Percentiles rank a stretch among this genome's conserved stretches.
These are phyloP conservation scores for Perognathus longimembris DNA, from an alignment of 2,113 vertebrate genomes.

Conservation along the genomic window DNA sequence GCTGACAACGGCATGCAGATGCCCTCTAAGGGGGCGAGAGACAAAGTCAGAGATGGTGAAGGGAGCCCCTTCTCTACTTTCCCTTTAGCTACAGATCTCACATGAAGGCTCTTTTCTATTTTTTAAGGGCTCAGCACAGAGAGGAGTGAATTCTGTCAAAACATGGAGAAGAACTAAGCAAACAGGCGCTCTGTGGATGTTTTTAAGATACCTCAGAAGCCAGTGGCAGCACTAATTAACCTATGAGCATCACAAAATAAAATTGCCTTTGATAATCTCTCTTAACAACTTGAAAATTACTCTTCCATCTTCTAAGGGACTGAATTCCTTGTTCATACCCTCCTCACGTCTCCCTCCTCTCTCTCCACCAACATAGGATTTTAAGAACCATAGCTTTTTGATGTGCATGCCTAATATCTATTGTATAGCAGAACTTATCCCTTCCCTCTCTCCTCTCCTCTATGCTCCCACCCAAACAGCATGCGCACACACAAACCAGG, in stretches of 20 bases:
- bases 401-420: not conserved
- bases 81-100: not conserved
- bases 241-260: not conserved
- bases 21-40: not conserved
- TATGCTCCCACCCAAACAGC: not conserved
- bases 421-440: not conserved
- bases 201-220: not conserved
- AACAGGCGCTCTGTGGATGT: not conserved
- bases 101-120: constrained; percentile 23
- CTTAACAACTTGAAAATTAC: constrained; percentile 46
- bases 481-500: not conserved
- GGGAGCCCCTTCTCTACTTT: not conserved
- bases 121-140: not conserved
- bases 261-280: constrained; percentile 6
- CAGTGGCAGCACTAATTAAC: not conserved
- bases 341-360: not conserved
- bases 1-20: accelerated
- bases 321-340: not conserved
- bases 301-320: constrained; percentile 11
- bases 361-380: not conserved
- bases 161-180: not conserved
- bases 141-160: not conserved
- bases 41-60: not conserved
- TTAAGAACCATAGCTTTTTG: not conserved
- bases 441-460: not conserved